phyloP scores from a whole-genome alignment of 1,140 invertebrate genomes.

The Calliopsis andreniformis region DNA sequence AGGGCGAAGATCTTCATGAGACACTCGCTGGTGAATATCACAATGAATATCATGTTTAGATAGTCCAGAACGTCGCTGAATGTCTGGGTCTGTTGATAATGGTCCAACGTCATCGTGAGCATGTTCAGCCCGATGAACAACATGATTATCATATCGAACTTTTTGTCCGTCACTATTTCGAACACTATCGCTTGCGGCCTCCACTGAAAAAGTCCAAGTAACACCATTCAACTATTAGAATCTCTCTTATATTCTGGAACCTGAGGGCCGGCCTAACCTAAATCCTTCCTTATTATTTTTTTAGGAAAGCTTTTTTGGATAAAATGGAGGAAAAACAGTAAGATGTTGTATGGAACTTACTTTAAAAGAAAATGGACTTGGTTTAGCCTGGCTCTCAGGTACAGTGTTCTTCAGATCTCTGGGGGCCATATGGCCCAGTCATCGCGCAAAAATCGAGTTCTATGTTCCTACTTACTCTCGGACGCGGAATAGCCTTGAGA shows the following conservation, averaged over 20 bases:
- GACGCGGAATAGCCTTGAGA: conserved; percentile 97
- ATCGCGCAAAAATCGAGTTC: no score
- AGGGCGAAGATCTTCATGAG: conserved; percentile 98
- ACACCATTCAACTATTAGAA: no score
- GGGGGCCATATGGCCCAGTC: no score
- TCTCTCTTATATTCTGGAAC: no score
- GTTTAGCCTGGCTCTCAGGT: no score
- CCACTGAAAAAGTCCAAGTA: conserved; percentile 93
- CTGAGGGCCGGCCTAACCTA: no score
- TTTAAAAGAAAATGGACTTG: no score
- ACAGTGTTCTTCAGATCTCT: no score
- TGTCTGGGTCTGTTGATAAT: conserved; percentile 93
- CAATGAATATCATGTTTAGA: conserved; percentile 98
- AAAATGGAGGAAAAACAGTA: no score
- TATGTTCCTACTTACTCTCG: conserved; percentile 86
- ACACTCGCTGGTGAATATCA: conserved; percentile 98
- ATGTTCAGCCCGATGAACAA: conserved; percentile 99
- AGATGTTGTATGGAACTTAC: no score
- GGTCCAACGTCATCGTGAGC: conserved; percentile 99
- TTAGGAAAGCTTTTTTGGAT: no score
- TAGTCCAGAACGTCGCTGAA: conserved; percentile 93
- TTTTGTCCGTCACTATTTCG: conserved; percentile 98
- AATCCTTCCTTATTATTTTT: no score
- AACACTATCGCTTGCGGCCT: conserved; percentile 97
- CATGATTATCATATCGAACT: conserved; percentile 99